Conservation (phyloP, 2,113 vertebrate species). For the Ibidorhyncha struthersii region DNA sequence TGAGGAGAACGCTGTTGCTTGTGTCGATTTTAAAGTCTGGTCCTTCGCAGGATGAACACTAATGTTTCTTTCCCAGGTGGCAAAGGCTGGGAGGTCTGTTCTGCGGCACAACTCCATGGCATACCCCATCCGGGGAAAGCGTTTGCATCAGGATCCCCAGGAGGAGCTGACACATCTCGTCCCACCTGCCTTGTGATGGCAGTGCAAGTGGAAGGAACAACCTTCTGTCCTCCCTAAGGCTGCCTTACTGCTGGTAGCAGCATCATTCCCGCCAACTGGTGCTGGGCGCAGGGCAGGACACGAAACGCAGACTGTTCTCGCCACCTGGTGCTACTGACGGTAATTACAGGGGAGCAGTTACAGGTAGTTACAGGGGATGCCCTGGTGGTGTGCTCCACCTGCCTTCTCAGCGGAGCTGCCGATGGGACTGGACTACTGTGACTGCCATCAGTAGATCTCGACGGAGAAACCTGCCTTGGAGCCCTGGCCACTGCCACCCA, state of each 20-base stretch:
- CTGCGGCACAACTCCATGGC: fast-evolving
- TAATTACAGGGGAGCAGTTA: neutral
- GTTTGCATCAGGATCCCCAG: fast-evolving
- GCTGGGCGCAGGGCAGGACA: fast-evolving
- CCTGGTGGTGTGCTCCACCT: fast-evolving
- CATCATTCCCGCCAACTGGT: fast-evolving
- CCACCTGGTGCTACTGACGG: neutral
- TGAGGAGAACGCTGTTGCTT: neutral
- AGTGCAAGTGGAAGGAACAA: neutral
- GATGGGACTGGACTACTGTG: fast-evolving
- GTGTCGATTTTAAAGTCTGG: neutral
- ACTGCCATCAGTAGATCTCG: fast-evolving
- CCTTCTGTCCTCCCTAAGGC: neutral
- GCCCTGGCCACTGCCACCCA: neutral
- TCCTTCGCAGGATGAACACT: fast-evolving
- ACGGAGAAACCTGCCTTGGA: fast-evolving
- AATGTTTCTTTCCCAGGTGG: fast-evolving
- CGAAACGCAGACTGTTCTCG: neutral
- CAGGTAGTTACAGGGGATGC: no score
- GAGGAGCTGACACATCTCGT: neutral
- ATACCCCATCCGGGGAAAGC: fast-evolving
- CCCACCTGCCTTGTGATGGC: neutral
- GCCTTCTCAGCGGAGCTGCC: fast-evolving
- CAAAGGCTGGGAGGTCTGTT: neutral
- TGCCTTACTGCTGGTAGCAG: neutral